Evolutionary conservation across 2,888 invertebrate species (phyloP).

Genomic region (Drosophila suboccidentalis): DNA sequence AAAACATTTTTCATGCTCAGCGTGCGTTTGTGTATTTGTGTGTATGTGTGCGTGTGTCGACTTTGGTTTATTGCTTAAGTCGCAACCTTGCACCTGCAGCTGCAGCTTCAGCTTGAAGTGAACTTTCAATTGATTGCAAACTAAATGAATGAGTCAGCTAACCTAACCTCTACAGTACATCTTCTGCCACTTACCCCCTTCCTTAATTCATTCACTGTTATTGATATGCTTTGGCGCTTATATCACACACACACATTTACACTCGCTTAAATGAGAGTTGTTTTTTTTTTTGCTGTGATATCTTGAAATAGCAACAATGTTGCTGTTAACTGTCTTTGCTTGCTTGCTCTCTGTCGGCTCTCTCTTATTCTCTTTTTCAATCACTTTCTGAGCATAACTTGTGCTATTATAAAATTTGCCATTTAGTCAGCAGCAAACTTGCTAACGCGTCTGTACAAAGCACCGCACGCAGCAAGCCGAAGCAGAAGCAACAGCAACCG

Average conservation of each 20-base stretch:
- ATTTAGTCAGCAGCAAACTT: slow-evolving; percentile 82
- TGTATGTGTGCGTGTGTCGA: slow-evolving; percentile 14
- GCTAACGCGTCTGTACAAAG: slow-evolving; percentile 78
- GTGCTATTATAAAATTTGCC: slow-evolving; percentile 62
- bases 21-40: not conserved
- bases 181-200: not conserved
- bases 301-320: slow-evolving; percentile 46
- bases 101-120: slow-evolving; percentile 18
- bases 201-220: slow-evolving; percentile 29
- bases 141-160: slow-evolving; percentile 32
- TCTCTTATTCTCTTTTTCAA: slow-evolving; percentile 4
- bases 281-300: slow-evolving; percentile 57
- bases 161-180: slow-evolving; percentile 20
- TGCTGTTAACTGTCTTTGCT: slow-evolving; percentile 52
- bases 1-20: slow-evolving; percentile 20
- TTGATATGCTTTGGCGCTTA: slow-evolving; percentile 52
- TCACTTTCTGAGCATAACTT: slow-evolving; percentile 35
- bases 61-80: slow-evolving; percentile 27
- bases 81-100: slow-evolving; percentile 52
- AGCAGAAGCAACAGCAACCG: not conserved
- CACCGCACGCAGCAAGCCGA: slow-evolving; percentile 41
- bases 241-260: slow-evolving; percentile 41
- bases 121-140: slow-evolving; percentile 39
- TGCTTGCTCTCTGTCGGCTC: slow-evolving; percentile 15
- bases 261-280: slow-evolving; percentile 28